Evolutionary conservation across 2,888 invertebrate genomes (phyloP).

Genomic region (Patella ulyssiponensis): DNA sequence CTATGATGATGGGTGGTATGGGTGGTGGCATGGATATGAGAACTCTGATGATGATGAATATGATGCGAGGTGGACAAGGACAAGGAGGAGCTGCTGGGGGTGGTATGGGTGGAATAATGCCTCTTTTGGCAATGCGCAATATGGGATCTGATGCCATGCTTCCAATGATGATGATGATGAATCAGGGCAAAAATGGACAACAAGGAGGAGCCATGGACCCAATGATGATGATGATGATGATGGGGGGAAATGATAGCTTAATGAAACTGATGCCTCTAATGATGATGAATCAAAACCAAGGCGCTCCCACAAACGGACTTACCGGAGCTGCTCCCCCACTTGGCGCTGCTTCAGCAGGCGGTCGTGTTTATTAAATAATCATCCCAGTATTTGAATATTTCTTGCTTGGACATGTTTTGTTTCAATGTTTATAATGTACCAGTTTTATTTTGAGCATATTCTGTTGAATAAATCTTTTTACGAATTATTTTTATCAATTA

Average conservation of each 20-base stretch:
- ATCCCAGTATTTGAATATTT: no score
- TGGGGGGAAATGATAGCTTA: neutral
- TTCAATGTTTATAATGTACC: no score
- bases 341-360: neutral
- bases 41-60: neutral
- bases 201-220: neutral
- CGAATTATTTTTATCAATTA: no score
- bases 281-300: neutral
- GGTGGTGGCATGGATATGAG: neutral
- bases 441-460: no score
- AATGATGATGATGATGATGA: constrained; percentile 7
- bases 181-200: neutral
- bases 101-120: neutral
- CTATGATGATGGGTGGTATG: neutral
- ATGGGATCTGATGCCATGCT: neutral
- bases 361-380: neutral
- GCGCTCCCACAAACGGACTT: neutral
- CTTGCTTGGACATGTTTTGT: no score
- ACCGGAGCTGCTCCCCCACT: neutral
- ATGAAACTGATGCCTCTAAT: neutral
- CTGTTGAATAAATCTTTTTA: no score
- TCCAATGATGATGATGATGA: neutral
- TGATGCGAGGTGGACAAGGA: neutral
- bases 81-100: neutral
- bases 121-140: neutral